Percentiles rank a stretch among this genome's conserved stretches.
Evolutionary conservation across 2,797 vertebrate species (phyloP).

Genomic region (Tokudaia tokunoshimensis): DNA sequence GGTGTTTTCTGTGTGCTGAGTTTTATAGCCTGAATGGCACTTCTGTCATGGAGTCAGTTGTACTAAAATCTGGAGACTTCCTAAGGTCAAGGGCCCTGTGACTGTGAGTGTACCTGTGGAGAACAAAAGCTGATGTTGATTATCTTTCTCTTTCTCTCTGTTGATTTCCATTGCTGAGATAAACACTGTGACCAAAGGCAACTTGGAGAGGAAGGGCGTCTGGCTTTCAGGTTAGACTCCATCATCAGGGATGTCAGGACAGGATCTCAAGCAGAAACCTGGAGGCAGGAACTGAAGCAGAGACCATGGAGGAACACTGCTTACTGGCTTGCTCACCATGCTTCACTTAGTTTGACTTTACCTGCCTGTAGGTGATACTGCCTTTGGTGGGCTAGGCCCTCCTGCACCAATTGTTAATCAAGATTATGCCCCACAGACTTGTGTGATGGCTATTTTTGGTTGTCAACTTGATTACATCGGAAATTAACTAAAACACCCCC

Average conservation of each 20-base stretch:
- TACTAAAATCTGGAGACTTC: neutral
- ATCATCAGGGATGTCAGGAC: neutral
- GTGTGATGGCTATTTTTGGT: neutral
- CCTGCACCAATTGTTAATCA: neutral
- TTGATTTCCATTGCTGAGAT: neutral
- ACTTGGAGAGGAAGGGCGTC: neutral
- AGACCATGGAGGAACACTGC: neutral
- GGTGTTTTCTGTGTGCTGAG: neutral
- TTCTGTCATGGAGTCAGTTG: neutral
- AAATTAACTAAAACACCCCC: neutral
- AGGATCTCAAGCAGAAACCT: neutral
- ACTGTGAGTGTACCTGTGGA: neutral
- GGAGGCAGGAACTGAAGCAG: neutral
- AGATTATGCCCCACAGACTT: neutral
- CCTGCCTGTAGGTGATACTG: neutral
- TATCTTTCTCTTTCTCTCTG: neutral
- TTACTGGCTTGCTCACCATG: no score
- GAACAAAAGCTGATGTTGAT: neutral
- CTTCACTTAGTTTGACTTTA: neutral
- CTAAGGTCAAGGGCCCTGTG: neutral
- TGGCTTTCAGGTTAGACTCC: neutral
- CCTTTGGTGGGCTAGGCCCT: neutral
- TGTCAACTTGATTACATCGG: neutral
- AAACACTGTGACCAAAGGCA: neutral
- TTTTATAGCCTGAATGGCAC: neutral